A percentile compares a stretch with the other conserved stretches of the same genome.
These are phyloP conservation scores for Bunonema sp. DNA, from an alignment of 2,888 invertebrate genomes.

Conservation along the genomic window DNA sequence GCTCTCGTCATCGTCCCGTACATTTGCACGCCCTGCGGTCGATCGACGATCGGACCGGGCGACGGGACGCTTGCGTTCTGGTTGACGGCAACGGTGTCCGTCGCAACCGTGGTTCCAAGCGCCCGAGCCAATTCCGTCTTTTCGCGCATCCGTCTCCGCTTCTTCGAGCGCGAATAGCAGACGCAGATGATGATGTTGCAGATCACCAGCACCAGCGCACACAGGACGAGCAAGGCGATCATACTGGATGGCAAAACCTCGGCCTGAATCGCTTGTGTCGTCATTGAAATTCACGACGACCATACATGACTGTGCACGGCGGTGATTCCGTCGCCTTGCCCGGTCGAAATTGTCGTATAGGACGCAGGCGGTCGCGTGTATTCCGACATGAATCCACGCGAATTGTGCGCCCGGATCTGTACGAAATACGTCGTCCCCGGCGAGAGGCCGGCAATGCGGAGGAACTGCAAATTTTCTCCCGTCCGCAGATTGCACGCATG, in stretches of 20 bases:
- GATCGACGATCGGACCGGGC: too few relatives aligned
- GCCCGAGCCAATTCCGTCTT: constrained; percentile 32
- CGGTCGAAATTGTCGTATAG: too few relatives aligned
- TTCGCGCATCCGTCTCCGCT: too few relatives aligned
- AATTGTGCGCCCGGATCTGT: constrained; percentile 21
- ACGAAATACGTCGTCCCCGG: constrained; percentile 8
- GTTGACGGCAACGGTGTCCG: constrained; percentile 21
- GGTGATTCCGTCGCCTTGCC: constrained; percentile 14
- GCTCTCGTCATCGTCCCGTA: constrained; percentile 31
- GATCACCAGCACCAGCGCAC: too few relatives aligned
- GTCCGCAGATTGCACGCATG: background rate
- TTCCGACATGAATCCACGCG: constrained; percentile 16
- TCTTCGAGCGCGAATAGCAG: too few relatives aligned
- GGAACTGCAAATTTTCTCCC: background rate
- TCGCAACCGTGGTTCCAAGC: constrained; percentile 18
- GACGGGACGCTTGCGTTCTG: too few relatives aligned
- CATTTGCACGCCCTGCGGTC: constrained; percentile 39
- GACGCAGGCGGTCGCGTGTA: constrained; percentile 12
- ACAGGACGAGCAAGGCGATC: too few relatives aligned
- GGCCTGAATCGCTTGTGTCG: too few relatives aligned
- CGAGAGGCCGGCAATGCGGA: background rate
- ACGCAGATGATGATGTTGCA: too few relatives aligned
- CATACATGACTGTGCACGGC: constrained; percentile 12
- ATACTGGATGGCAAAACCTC: too few relatives aligned
- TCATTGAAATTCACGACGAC: constrained; percentile 11